phyloP scores from a whole-genome alignment of 2,888 invertebrate genomes.

The Acrobasis repandana region DNA sequence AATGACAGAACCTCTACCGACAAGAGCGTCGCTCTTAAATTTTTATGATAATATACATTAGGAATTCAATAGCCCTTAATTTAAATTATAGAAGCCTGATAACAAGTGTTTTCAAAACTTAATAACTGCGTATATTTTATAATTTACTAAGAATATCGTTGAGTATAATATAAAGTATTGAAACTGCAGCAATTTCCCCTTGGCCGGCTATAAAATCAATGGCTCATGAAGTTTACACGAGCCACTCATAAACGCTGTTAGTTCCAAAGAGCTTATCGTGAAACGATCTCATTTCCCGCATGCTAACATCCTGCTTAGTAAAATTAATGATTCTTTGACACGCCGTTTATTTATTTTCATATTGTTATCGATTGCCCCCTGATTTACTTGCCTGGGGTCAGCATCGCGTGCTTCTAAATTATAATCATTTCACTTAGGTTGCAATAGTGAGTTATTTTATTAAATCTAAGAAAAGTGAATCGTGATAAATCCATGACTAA shows the following conservation, averaged over 20 bases:
- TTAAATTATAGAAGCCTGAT: too few relatives aligned
- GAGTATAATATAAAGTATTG: background rate
- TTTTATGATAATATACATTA: too few relatives aligned
- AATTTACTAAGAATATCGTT: background rate
- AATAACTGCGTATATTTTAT: too few relatives aligned
- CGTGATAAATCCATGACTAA: too few relatives aligned
- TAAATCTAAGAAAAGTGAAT: too few relatives aligned
- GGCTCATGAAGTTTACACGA: background rate
- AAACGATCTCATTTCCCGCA: conserved; percentile 51
- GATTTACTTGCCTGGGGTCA: background rate
- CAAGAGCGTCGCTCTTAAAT: too few relatives aligned
- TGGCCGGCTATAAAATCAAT: conserved; percentile 7
- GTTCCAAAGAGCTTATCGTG: conserved; percentile 42
- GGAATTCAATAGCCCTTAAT: too few relatives aligned
- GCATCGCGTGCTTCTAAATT: background rate
- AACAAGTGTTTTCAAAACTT: too few relatives aligned
- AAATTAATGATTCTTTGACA: conserved; percentile 60
- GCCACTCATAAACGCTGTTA: conserved; percentile 12
- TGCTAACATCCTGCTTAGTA: conserved; percentile 63
- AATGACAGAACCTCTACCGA: too few relatives aligned
- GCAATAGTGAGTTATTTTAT: too few relatives aligned
- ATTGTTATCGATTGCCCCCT: conserved; percentile 29
- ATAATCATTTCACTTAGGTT: background rate
- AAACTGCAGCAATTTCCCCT: conserved; percentile 37
- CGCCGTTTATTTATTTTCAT: conserved; percentile 48